Evolutionary conservation across 2,797 vertebrate species (phyloP).

Genomic region (Telmatherina bonti): DNA sequence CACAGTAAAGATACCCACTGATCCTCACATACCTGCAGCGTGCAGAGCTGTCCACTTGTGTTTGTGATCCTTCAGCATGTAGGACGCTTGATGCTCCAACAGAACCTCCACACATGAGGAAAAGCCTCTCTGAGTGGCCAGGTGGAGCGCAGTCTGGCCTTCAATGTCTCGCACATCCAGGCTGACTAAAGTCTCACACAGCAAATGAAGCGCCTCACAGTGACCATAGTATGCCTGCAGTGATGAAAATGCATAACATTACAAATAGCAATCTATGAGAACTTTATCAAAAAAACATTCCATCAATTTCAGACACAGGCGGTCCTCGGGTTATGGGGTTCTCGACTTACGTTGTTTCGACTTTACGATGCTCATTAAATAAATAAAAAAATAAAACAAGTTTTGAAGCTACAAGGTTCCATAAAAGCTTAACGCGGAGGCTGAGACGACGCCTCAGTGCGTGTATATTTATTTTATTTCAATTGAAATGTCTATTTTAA

Average conservation of each 20-base stretch:
- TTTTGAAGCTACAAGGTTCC: no score
- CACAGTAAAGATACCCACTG: no score
- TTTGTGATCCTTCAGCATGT: constrained; percentile 88
- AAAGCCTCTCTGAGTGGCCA: constrained; percentile 91
- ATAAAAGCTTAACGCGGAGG: no score
- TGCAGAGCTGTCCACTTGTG: constrained; percentile 92
- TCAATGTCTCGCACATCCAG: constrained; percentile 91
- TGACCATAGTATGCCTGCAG: constrained; percentile 94
- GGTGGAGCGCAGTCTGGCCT: constrained; percentile 91
- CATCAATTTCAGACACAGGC: no score
- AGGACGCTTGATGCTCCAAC: constrained; percentile 91
- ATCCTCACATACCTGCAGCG: constrained; percentile 85
- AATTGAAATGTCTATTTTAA: no score
- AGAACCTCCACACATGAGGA: constrained; percentile 92
- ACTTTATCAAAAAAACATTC: neutral
- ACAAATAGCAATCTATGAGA: neutral
- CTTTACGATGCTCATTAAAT: no score
- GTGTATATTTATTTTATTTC: no score
- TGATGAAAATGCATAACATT: neutral
- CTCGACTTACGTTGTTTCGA: no score
- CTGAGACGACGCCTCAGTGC: no score
- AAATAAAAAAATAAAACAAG: no score
- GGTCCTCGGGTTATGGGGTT: no score
- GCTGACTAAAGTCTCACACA: constrained; percentile 93
- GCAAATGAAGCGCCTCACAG: constrained; percentile 91